These are phyloP conservation scores for Pollimyrus isidori DNA, from an alignment of 2,113 vertebrate genomes.

Conservation along the genomic window DNA sequence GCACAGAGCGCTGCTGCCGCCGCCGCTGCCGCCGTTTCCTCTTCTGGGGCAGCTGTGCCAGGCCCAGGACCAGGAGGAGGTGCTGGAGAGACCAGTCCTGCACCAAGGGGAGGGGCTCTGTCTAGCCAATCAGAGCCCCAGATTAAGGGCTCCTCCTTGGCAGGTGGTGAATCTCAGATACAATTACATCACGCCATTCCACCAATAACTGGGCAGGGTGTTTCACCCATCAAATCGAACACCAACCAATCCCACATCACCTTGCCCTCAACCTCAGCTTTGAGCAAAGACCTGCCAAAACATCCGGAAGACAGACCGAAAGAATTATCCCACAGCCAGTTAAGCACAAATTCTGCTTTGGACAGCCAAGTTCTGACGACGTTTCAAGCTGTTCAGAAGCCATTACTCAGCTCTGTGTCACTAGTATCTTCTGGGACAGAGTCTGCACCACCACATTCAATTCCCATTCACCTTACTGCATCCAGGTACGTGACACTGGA, in stretches of 20 bases:
- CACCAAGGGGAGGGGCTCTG: slow-evolving; percentile 48
- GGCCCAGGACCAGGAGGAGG: slow-evolving; percentile 73
- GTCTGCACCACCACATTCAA: slow-evolving; percentile 22
- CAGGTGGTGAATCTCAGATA: slow-evolving; percentile 55
- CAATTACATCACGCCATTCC: slow-evolving; percentile 62
- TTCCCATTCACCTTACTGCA: slow-evolving; percentile 27
- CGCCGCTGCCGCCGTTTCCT: slow-evolving; percentile 48
- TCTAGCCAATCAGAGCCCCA: slow-evolving; percentile 36
- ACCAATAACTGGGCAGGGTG: slow-evolving; percentile 31
- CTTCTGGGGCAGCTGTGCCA: slow-evolving; percentile 59
- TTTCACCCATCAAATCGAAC: slow-evolving; percentile 35
- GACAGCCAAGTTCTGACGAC: neutral
- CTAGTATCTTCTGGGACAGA: slow-evolving; percentile 33
- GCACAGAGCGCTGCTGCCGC: slow-evolving; percentile 78
- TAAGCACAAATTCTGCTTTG: neutral
- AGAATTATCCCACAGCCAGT: neutral
- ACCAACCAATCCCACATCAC: slow-evolving; percentile 36
- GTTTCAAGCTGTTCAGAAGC: slow-evolving; percentile 15
- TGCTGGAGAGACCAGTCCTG: slow-evolving; percentile 45
- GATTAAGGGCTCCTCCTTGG: slow-evolving; percentile 34
- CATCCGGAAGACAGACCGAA: slow-evolving; percentile 13
- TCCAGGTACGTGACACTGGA: slow-evolving; percentile 42
- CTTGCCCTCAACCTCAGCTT: slow-evolving; percentile 20
- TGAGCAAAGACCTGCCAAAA: slow-evolving; percentile 26
- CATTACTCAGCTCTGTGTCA: neutral